Base-by-base conservation (phyloP, 2,888 invertebrate species). In the Caenorhabditis sp. region DNA sequence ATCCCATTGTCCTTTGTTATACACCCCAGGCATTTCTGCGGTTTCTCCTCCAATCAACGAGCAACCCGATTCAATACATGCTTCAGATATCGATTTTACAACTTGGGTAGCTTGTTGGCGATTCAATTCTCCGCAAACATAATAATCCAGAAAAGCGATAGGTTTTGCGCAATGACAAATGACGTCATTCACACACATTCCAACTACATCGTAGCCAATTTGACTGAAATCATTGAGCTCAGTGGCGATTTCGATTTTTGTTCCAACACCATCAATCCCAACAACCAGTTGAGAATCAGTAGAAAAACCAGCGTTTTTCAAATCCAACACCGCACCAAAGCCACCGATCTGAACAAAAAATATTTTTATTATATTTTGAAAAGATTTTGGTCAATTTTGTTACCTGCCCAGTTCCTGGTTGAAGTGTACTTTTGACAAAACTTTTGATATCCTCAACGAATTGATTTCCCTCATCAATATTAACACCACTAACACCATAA, bases 21-120 rank as follows among this genome's bases (percentile, higher is more conserved):
- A 99, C 90, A 97, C 93, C 1, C 94, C 93, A 0, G 97, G 97
- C 95, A 97, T 95, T 90, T 96, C 96, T 0, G 97, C 97, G 1
- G 97, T 97, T 90, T 97, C 97, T 0, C 97, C 97, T 73, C 92
- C 95, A 82, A 95, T 90, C 65, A 96, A 90, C 17, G 95, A 93
- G 89, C 97, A 97, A 0, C 93, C 93, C 0, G 96, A 93, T 86
- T 91, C 90, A 61, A 91, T 89, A 86, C 97, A 99, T 0, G 95
- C 97, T 77, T 94, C 92, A 0, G 93, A 92, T 77, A 99, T 92
- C 0, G 97, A 95, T 78, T 91, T 91, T 7, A 99, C 91, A 12
- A 77, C 77, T 57, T 75, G 49, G 14, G 71, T 69, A 1, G 81
- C 80, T 70, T 80, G 69, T 23, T 69, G 74, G n/a, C 94, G 92